Base-by-base conservation (phyloP, 2,888 invertebrate species). In the Ophion slaviceki region DNA sequence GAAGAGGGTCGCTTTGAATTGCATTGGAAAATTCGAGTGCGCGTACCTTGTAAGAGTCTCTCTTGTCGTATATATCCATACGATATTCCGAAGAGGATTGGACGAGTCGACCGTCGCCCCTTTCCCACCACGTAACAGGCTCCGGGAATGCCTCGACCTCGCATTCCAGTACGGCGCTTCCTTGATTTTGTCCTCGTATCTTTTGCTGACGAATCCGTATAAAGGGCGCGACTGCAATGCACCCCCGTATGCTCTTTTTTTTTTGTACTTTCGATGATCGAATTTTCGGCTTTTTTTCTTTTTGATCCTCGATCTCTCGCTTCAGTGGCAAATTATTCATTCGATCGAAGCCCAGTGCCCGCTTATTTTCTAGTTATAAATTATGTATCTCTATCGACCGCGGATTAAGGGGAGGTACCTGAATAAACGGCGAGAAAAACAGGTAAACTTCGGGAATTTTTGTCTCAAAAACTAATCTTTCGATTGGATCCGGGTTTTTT, bases 121-220 rank as follows among this genome's bases (percentile, higher is more conserved):
- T 95, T 91, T 98, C 97, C 98, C 98, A 98, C 89, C 97, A 98
- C 75, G 97, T 95, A 0, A 97, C 96, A 0, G 98, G 97, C 90
- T 97, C 97, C 0, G 98, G 98, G 94, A 96, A 98, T 0, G 98
- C 98, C 94, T 98, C 98, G 36, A 98, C 96, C 94, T 97, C 97
- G 92, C 98, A 98, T 92, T 97, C 97, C 62, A 98, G 94, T 62
- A 96, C 95, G 0, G 96, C 97, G 2, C 95, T 96, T 66, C 95
- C 95, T 87, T 97, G 97, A 90, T 96, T 96, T 64, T 95, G 95
- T 0, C 96, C 96, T 72, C 96, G 97, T 79, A 98, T 96, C 92
- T 96, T 95, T 92, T 97, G 97, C 90, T 96, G 96, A 77, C 96
- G 96, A 57, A 98, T 97, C 77, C 96, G 95, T 89, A 98, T 97